A percentile compares a stretch with the other conserved stretches of the same genome.
Conservation (phyloP, 1,140 invertebrate species). For the Drosophila hydei region DNA sequence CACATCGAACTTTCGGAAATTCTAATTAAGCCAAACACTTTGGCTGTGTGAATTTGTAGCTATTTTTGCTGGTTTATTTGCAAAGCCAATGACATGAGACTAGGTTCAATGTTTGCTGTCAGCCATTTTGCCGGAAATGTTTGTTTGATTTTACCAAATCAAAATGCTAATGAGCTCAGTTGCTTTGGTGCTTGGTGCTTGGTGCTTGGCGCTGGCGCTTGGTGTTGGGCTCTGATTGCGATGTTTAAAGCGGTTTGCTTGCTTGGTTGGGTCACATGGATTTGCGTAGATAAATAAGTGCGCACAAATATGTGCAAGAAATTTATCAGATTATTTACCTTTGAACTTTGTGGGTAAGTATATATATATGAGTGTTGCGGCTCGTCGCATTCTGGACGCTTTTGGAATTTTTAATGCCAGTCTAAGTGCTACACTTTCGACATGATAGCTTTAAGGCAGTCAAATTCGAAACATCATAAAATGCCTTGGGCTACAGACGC, state of each 20-base stretch:
- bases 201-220: neutral
- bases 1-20: no score
- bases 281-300: conserved; percentile 33
- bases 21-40: neutral
- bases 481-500: conserved; percentile 70
- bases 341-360: conserved; percentile 49
- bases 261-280: conserved; percentile 24
- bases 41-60: neutral
- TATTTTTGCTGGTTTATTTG: neutral
- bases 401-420: conserved; percentile 54
- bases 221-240: conserved; percentile 45
- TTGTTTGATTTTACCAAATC: conserved; percentile 65
- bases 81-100: conserved; percentile 51
- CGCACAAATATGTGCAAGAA: conserved; percentile 55
- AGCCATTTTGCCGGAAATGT: conserved; percentile 58
- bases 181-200: conserved; percentile 20
- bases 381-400: conserved; percentile 37
- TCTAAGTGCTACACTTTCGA: conserved; percentile 46
- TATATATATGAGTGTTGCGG: conserved; percentile 21
- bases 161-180: conserved; percentile 68
- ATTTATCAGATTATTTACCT: conserved; percentile 72
- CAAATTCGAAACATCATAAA: conserved; percentile 27
- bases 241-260: conserved; percentile 31
- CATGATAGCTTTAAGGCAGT: conserved; percentile 64
- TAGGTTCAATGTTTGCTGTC: conserved; percentile 59